Conservation (phyloP, 1,140 invertebrate species). For the Papilio polytes region DNA sequence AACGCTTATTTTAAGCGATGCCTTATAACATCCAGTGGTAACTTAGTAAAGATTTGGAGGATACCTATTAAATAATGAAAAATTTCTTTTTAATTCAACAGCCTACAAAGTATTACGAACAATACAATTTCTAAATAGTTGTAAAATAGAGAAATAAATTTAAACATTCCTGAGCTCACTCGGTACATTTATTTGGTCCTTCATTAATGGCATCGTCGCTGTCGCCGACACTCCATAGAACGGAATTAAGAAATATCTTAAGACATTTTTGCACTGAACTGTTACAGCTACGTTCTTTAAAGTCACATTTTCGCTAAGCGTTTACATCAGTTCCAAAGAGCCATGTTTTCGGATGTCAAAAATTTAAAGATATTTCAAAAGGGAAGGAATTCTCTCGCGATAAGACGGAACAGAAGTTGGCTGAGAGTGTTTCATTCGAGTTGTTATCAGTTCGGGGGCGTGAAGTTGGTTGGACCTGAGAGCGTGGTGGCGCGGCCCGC, state of each 20-base stretch:
- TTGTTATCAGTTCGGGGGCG: conserved; percentile 70
- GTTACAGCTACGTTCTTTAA: neutral
- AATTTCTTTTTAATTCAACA: neutral
- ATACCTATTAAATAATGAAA: neutral
- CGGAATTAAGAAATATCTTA: conserved; percentile 12
- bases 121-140: neutral
- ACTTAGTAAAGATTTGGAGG: conserved; percentile 18
- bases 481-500: neutral
- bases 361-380: conserved; percentile 75
- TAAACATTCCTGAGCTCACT: conserved; percentile 6
- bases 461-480: conserved; percentile 31
- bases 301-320: conserved; percentile 33
- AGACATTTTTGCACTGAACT: conserved; percentile 15
- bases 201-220: neutral
- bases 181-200: conserved; percentile 18
- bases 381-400: conserved; percentile 63
- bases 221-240: conserved; percentile 8
- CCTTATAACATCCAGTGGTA: conserved; percentile 30
- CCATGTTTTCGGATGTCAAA: conserved; percentile 66
- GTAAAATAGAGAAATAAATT: conserved; percentile 28
- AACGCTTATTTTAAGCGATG: conserved; percentile 70
- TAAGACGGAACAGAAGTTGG: conserved; percentile 68
- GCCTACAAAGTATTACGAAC: neutral
- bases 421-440: conserved; percentile 67
- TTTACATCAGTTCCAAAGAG: conserved; percentile 3